A percentile compares a stretch with the other conserved stretches of the same genome.
phyloP scores from a whole-genome alignment of 2,797 vertebrate genomes.

The Coccyzus lansbergi region DNA sequence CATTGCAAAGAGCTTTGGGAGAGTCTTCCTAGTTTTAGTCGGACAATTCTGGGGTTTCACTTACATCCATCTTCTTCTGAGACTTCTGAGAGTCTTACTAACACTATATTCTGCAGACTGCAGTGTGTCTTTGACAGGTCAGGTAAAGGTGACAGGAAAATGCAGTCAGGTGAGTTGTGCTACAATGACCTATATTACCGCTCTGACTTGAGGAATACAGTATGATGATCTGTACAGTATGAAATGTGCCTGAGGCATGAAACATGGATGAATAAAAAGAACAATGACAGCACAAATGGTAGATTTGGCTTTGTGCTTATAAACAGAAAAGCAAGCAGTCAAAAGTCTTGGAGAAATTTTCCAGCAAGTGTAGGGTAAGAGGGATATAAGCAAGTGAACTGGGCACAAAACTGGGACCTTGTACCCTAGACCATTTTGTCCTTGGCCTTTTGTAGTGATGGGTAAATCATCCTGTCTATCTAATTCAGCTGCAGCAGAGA shows the following conservation, averaged over 20 bases:
- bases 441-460: neutral
- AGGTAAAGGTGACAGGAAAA: neutral
- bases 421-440: neutral
- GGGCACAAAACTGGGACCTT: neutral
- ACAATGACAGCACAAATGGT: slow-evolving; percentile 51
- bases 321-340: slow-evolving; percentile 47
- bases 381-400: neutral
- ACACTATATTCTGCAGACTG: neutral
- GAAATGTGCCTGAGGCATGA: slow-evolving; percentile 52
- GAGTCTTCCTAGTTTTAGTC: slow-evolving; percentile 27
- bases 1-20: slow-evolving; percentile 30
- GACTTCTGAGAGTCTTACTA: slow-evolving; percentile 6
- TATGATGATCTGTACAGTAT: slow-evolving; percentile 72
- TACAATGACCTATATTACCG: neutral
- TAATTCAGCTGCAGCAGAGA: neutral
- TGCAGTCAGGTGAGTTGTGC: neutral
- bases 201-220: slow-evolving; percentile 38
- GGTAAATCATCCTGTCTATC: neutral
- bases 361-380: slow-evolving; percentile 23
- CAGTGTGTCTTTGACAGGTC: neutral
- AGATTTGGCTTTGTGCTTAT: neutral
- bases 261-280: slow-evolving; percentile 53
- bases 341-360: slow-evolving; percentile 21
- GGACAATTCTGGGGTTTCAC: neutral
- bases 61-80: neutral